Percentiles rank a stretch among this genome's conserved stretches.
Evolutionary conservation across 2,797 vertebrate species (phyloP).

Genomic region (Geotrypetes seraphini): DNA sequence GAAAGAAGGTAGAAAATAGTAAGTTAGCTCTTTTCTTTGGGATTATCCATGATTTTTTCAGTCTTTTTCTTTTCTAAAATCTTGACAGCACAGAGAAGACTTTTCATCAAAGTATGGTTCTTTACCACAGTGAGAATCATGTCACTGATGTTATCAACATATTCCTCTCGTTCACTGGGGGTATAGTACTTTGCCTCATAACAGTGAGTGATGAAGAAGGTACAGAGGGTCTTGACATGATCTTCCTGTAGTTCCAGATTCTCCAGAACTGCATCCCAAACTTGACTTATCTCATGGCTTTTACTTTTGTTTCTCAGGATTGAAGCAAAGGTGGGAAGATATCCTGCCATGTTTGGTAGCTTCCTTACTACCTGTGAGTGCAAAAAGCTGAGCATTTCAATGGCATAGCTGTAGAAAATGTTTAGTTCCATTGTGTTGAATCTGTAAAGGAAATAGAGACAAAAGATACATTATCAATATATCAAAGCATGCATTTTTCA

Average conservation of each 20-base stretch:
- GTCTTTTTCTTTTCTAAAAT: slow-evolving; percentile 25
- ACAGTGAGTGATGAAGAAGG: slow-evolving; percentile 39
- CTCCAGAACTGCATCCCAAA: slow-evolving; percentile 33
- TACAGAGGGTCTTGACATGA: slow-evolving; percentile 29
- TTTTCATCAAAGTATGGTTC: slow-evolving; percentile 19
- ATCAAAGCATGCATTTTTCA: too few species aligned
- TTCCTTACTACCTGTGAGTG: slow-evolving; percentile 26
- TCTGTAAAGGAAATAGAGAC: slow-evolving; percentile 19
- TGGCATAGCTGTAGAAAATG: slow-evolving; percentile 38
- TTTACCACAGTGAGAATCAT: slow-evolving; percentile 31
- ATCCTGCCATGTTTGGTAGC: slow-evolving; percentile 32
- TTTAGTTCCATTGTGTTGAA: slow-evolving; percentile 36
- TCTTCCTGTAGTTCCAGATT: slow-evolving; percentile 26
- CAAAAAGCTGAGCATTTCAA: slow-evolving; percentile 32
- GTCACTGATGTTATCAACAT: slow-evolving; percentile 12
- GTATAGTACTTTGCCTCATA: slow-evolving; percentile 25
- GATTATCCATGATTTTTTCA: not conserved
- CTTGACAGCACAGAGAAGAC: slow-evolving; percentile 33
- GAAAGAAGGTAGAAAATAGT: too few species aligned
- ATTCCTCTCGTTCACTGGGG: slow-evolving; percentile 14
- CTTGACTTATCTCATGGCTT: slow-evolving; percentile 20
- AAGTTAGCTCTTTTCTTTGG: too few species aligned
- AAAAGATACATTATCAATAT: not conserved
- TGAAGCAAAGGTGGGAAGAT: slow-evolving; percentile 40
- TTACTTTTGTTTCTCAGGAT: slow-evolving; percentile 34